Evolutionary conservation across 2,888 invertebrate species (phyloP), one percentile per base, ranked within the genome.

Genomic region (Octodonta nipae): DNA sequence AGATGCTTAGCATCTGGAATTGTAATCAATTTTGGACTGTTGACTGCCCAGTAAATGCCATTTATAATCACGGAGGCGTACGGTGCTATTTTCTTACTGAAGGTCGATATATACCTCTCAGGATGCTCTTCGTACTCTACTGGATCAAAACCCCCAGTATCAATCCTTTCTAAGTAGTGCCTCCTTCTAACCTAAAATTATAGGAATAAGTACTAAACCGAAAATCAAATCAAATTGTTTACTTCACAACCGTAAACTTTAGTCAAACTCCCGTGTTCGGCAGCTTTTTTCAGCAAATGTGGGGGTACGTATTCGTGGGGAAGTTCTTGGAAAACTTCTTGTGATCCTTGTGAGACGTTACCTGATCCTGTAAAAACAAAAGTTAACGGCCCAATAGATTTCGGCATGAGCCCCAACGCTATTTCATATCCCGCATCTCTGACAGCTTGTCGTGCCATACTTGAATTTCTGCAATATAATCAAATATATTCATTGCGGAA

Each of bases 361-460:
- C 96, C 96, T 4, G 89, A 86, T 5, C 98, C 98, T 5, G 96
- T 93, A 56, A 99, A 99, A 1, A 99, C 86, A 60, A 98, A 92
- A 0, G 93, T 93, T 30, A 98, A 65, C 0, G 96, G 96, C 2
- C 98, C 98, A 30, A 99, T 78, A 0, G 96, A 96, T 61, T 87
- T 86, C 2, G 98, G 98, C 91, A 99, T 88, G 67, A 89, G 80
- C 3, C 79, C 68, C 37, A 99, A 64, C 0, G 96, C 78, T 28
- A 99, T 91, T 65, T 98, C 96, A 60, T 99, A 99, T 1, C 98
- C 98, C n/a, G 93, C 91, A 58, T 98, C 98, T 11, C 98, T 70
- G 25, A 99, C 85, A 0, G 95, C 91, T 61, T 98, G 96, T 14
- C 87, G 73, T 1, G 96, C 96, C 89, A 95, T 93, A 49, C 89